Conservation (phyloP, 2,888 invertebrate species). For the Tortricodes alternella region DNA sequence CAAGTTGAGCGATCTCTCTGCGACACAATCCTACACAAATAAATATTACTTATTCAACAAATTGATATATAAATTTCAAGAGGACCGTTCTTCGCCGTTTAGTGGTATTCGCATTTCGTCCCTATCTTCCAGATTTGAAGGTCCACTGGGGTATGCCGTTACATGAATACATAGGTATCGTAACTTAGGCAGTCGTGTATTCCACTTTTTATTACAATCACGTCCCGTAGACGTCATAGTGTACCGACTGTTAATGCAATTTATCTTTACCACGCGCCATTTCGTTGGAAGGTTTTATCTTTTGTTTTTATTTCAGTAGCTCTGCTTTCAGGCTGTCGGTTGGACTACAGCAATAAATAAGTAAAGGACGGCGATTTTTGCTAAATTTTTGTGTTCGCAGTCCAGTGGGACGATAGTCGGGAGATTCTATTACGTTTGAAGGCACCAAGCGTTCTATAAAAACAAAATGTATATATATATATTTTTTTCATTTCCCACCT, state of each 20-base stretch:
- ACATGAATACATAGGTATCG: slow-evolving; percentile 3
- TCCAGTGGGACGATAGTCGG: too few relatives aligned
- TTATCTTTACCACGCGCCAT: slow-evolving; percentile 10
- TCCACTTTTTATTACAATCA: slow-evolving; percentile 26
- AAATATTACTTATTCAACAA: not conserved
- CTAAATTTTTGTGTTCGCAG: too few relatives aligned
- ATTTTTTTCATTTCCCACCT: too few relatives aligned
- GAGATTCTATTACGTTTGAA: too few relatives aligned
- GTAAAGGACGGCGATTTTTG: too few relatives aligned
- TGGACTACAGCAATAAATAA: too few relatives aligned
- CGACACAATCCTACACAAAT: not conserved
- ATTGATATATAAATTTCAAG: not conserved
- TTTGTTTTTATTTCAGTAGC: slow-evolving; percentile 14
- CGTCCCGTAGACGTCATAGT: slow-evolving; percentile 19
- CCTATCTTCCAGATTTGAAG: slow-evolving; percentile 11
- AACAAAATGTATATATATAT: too few relatives aligned
- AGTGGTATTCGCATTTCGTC: not conserved
- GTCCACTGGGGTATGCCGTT: slow-evolving; percentile 10
- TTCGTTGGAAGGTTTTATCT: slow-evolving; percentile 12
- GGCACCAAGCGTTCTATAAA: too few relatives aligned
- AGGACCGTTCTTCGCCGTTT: not conserved
- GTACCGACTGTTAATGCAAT: slow-evolving; percentile 14
- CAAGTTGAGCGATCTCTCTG: too few relatives aligned
- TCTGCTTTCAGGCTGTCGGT: not conserved
- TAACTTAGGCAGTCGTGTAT: not conserved